Evolutionary conservation across 2,113 vertebrate genomes (phyloP), one percentile per base, ranked within the genome.

Genomic region (Perca schrenkii): DNA sequence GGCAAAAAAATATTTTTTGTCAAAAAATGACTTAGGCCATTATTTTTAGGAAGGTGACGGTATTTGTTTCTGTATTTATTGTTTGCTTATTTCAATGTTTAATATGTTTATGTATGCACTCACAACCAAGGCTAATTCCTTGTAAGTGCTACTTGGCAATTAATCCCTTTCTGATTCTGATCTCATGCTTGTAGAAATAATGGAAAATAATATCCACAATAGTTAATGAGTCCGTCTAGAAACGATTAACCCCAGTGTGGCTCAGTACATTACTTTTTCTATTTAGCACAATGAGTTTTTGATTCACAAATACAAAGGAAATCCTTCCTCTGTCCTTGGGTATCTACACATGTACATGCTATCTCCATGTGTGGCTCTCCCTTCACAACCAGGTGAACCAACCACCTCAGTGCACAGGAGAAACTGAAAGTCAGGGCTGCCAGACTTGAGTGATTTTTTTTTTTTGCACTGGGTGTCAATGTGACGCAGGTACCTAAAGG

Each of bases 371-470:
- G 64, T 40, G 22, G 65, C 86, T 77, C 78, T 85, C 63, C 76
- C 83, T 70, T 63, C 62, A 77, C 31, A 6, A 16, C n/a, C 85
- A 82, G 72, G 43, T 64, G 22, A 79, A 64, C 47, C 25, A 46
- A 3, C 64, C 34, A 54, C 74, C 72, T 14, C 47, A 47, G 25
- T 21, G 3, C 17, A 7, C 25, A 15, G 61, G 16, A 82, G 74
- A 89, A 89, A 90, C 62, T 77, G 82, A 92, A 89, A 88, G 64
- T 77, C 47, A 8, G 13, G 66, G 43, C 4, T 25, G 8, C n/a
- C 36, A 69, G 43, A 58, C 61, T 46, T 47, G 6, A 0, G 14
- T 34, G 10, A 22, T 40, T n/a, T 22, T 7, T 28, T n/a, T 25
- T 60, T 56, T 64, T 15, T 4, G 5, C 47, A 28, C 54, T 53